phyloP scores from a whole-genome alignment of 2,888 invertebrate species.

The Watsonalla cultraria region DNA sequence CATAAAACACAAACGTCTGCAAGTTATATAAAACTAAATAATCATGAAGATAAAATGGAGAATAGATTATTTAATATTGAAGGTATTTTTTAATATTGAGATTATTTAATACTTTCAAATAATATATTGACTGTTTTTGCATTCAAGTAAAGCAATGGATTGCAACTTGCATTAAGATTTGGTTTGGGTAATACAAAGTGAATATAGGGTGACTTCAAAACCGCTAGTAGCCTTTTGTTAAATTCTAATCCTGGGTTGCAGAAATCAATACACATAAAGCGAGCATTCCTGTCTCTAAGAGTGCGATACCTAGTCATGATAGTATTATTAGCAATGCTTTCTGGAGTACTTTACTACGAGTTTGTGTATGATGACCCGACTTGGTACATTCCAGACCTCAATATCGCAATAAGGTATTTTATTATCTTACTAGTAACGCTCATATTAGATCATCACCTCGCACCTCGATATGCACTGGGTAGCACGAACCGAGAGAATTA shows the following conservation, averaged over 20 bases:
- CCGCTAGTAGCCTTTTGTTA: too few relatives aligned
- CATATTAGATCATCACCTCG: too few relatives aligned
- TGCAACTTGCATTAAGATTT: too few relatives aligned
- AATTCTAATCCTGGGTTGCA: not conserved
- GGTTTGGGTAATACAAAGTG: too few relatives aligned
- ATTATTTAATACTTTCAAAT: not conserved
- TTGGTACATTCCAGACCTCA: not conserved
- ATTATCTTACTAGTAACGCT: too few relatives aligned
- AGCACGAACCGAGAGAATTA: too few relatives aligned
- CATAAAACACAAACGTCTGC: too few relatives aligned
- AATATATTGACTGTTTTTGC: too few relatives aligned
- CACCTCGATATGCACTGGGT: too few relatives aligned
- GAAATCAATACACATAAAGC: not conserved
- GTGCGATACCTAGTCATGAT: not conserved
- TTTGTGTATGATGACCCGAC: not conserved
- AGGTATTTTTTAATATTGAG: not conserved
- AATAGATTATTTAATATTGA: not conserved
- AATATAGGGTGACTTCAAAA: too few relatives aligned
- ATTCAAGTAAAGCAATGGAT: too few relatives aligned
- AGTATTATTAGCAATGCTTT: not conserved
- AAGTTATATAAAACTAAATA: too few relatives aligned
- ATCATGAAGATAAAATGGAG: not conserved
- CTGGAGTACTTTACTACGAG: not conserved
- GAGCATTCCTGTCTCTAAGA: not conserved
- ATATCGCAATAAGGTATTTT: not conserved